These are phyloP conservation scores for Epinotia demarniana DNA, from an alignment of 2,888 invertebrate species.

Conservation along the genomic window DNA sequence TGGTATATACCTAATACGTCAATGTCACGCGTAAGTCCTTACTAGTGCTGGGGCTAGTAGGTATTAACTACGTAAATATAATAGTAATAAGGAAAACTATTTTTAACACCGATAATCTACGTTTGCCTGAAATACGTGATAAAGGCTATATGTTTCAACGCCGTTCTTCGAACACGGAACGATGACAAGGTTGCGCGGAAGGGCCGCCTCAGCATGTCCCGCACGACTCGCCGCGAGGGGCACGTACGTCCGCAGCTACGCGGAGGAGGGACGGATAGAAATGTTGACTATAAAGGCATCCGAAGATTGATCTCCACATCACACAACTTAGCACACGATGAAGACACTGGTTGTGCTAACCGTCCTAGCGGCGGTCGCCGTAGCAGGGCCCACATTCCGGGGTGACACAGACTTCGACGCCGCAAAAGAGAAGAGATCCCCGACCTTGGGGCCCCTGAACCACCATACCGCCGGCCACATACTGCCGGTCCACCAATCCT, in stretches of 20 bases:
- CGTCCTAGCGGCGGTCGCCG: slow-evolving; percentile 63
- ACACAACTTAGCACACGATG: slow-evolving; percentile 69
- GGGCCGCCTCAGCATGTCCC: slow-evolving; percentile 60
- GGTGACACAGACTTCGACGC: slow-evolving; percentile 52
- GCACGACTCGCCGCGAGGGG: slow-evolving; percentile 50
- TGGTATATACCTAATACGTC: too few species aligned
- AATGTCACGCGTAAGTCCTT: too few species aligned
- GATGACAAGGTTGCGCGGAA: slow-evolving; percentile 53
- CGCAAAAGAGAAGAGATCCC: slow-evolving; percentile 45
- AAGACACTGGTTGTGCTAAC: slow-evolving; percentile 72
- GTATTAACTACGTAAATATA: too few species aligned
- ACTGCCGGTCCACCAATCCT: slow-evolving; percentile 34
- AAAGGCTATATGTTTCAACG: slow-evolving; percentile 25
- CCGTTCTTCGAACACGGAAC: slow-evolving; percentile 37
- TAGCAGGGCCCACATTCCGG: slow-evolving; percentile 65
- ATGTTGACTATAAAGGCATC: slow-evolving; percentile 70
- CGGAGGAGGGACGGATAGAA: slow-evolving; percentile 48
- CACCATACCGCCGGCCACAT: slow-evolving; percentile 18
- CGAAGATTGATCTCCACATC: slow-evolving; percentile 57
- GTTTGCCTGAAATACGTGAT: slow-evolving; percentile 37
- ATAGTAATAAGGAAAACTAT: slow-evolving; percentile 14
- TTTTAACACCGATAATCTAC: slow-evolving; percentile 3
- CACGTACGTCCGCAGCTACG: slow-evolving; percentile 66
- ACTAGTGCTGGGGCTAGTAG: too few species aligned
- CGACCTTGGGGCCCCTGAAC: slow-evolving; percentile 3